Evolutionary conservation across 2,888 invertebrate genomes (phyloP).

Genomic region (Nephrocerus scutellatus): DNA sequence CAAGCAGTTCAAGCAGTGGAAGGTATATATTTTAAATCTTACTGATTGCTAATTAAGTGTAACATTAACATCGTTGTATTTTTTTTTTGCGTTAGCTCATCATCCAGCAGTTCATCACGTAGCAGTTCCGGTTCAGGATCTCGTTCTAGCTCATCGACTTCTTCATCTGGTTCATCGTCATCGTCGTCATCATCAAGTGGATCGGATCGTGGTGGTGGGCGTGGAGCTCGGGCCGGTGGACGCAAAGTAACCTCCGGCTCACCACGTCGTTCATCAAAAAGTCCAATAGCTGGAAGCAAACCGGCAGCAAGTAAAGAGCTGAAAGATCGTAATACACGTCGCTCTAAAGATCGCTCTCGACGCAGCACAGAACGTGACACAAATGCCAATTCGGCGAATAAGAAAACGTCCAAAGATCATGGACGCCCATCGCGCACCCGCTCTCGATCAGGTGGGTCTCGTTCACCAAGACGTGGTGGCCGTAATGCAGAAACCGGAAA

Average conservation of each 20-base stretch:
- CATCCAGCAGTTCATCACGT: constrained; percentile 71
- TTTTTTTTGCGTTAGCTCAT: constrained; percentile 55
- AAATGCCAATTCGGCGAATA: constrained; percentile 26
- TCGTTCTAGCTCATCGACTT: constrained; percentile 67
- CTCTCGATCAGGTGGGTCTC: constrained; percentile 49
- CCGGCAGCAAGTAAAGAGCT: constrained; percentile 36
- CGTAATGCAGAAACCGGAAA: constrained; percentile 78
- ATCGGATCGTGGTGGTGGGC: constrained; percentile 57
- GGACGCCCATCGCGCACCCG: constrained; percentile 27
- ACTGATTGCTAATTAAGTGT: background rate
- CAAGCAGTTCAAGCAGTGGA: constrained; percentile 73
- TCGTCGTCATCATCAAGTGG: constrained; percentile 62
- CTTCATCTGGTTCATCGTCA: constrained; percentile 53
- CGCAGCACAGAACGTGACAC: constrained; percentile 20
- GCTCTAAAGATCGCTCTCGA: constrained; percentile 31
- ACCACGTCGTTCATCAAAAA: constrained; percentile 38
- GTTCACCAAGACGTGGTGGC: constrained; percentile 54
- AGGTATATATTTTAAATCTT: constrained; percentile 47
- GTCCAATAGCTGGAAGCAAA: constrained; percentile 45
- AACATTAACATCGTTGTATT: constrained; percentile 11
- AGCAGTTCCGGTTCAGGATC: constrained; percentile 66
- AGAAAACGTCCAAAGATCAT: no score
- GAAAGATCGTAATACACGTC: constrained; percentile 18
- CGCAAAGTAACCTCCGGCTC: constrained; percentile 47
- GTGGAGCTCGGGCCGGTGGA: no score